Conservation (phyloP, 2,888 invertebrate species). For the Mesorhabditis spiculigera region DNA sequence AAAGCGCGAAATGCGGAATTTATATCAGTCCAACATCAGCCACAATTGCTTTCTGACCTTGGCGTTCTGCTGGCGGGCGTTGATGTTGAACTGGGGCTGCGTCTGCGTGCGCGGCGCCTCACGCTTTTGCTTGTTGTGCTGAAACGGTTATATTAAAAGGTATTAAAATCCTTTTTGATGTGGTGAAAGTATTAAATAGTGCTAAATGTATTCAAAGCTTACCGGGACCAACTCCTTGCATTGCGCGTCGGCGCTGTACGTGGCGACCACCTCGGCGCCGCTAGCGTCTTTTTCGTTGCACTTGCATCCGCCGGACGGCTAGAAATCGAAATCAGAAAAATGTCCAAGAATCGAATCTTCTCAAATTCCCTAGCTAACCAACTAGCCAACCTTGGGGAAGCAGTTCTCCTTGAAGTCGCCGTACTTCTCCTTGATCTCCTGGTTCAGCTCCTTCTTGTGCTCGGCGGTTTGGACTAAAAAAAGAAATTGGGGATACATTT, state of each 20-base stretch:
- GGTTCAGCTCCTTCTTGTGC: conserved; percentile 50
- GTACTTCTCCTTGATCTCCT: conserved; percentile 52
- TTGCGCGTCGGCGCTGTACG: conserved; percentile 42
- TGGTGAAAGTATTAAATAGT: too few relatives aligned
- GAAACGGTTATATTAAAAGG: not conserved
- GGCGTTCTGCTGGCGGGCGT: conserved; percentile 4
- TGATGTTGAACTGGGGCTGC: not conserved
- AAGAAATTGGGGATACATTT: not conserved
- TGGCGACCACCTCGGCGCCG: conserved; percentile 47
- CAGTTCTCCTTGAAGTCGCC: conserved; percentile 51
- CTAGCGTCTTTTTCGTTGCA: conserved; percentile 50
- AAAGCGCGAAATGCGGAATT: too few relatives aligned
- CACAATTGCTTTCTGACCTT: too few relatives aligned
- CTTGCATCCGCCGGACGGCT: conserved; percentile 45
- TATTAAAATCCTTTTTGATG: too few relatives aligned
- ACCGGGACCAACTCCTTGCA: conserved; percentile 27
- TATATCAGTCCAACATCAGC: too few relatives aligned
- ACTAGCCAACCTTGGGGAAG: conserved; percentile 41
- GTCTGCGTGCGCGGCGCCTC: not conserved
- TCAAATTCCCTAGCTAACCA: not conserved
- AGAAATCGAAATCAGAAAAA: not conserved
- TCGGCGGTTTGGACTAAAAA: conserved; percentile 44
- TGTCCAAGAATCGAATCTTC: not conserved
- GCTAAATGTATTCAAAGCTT: too few relatives aligned
- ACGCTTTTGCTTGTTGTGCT: conserved; percentile 2